Evolutionary conservation across 2,888 invertebrate species (phyloP).

Genomic region (Cloeon dipterum): DNA sequence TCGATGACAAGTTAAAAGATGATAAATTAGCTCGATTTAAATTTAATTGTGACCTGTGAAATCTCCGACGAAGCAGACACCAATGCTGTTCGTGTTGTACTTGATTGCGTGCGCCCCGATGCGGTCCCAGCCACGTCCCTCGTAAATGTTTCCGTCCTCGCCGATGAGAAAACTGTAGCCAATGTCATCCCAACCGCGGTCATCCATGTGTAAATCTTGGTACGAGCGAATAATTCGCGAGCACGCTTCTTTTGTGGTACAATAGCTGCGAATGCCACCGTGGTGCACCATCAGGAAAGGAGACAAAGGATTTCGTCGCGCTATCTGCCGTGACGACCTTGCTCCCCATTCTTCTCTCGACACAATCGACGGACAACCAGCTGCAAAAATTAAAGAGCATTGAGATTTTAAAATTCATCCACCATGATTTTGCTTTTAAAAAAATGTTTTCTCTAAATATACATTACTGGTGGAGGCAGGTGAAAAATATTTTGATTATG

Average conservation of each 20-base stretch:
- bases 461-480: too few relatives aligned
- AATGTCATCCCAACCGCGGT: background rate
- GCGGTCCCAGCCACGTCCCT: background rate
- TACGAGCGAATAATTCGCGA: background rate
- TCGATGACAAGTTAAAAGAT: too few relatives aligned
- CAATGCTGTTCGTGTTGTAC: background rate
- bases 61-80: constrained; percentile 1
- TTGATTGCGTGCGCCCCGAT: background rate
- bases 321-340: background rate
- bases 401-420: too few relatives aligned
- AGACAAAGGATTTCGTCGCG: background rate
- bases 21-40: too few relatives aligned
- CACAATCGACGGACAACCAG: background rate
- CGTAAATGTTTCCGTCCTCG: background rate
- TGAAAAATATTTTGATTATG: too few relatives aligned
- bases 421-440: too few relatives aligned
- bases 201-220: background rate
- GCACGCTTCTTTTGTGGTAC: background rate
- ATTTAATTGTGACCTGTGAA: constrained; percentile 1
- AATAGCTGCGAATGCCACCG: background rate
- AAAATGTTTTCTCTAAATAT: too few relatives aligned
- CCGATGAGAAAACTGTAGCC: background rate
- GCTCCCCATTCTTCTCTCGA: background rate
- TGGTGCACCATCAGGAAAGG: background rate
- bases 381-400: too few relatives aligned